Percentiles rank a stretch among this genome's conserved stretches.
Evolutionary conservation across 2,113 vertebrate genomes (phyloP).

Genomic region (Apeltes quadracus): DNA sequence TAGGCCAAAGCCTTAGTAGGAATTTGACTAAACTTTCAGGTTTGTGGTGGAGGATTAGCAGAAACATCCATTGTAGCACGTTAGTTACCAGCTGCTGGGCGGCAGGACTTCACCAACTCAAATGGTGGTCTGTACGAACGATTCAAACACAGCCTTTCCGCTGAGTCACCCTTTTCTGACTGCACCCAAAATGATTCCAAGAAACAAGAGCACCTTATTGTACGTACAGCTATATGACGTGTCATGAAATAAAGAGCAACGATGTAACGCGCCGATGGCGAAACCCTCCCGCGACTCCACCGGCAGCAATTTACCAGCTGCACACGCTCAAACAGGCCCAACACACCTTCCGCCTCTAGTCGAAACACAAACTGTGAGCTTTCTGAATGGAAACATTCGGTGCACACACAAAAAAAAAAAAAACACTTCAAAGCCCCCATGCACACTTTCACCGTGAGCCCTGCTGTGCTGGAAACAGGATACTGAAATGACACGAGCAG

Average conservation of each 20-base stretch:
- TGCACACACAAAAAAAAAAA: too few relatives aligned
- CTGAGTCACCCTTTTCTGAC: slow-evolving; percentile 46
- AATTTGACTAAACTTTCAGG: slow-evolving; percentile 3
- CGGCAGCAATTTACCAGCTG: neutral
- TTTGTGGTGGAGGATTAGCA: slow-evolving; percentile 32
- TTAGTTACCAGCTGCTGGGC: slow-evolving; percentile 58
- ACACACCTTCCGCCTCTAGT: slow-evolving; percentile 56
- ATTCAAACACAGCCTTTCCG: slow-evolving; percentile 51
- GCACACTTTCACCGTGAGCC: neutral
- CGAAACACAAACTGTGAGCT: slow-evolving; percentile 47
- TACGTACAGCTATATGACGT: too few relatives aligned
- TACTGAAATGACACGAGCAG: slow-evolving; percentile 43
- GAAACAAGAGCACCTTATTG: slow-evolving; percentile 42
- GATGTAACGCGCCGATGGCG: slow-evolving; percentile 37
- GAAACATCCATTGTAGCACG: slow-evolving; percentile 49
- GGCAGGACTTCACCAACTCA: slow-evolving; percentile 43
- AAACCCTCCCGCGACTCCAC: slow-evolving; percentile 4
- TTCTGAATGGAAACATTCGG: slow-evolving; percentile 8
- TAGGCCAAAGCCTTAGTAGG: neutral
- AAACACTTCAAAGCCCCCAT: slow-evolving; percentile 1
- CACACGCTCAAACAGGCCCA: slow-evolving; percentile 66
- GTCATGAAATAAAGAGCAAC: slow-evolving; percentile 18
- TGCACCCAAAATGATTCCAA: slow-evolving; percentile 72
- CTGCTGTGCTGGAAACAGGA: slow-evolving; percentile 1
- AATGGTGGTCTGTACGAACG: slow-evolving; percentile 48